Percentiles rank a stretch among this genome's conserved stretches.
Conservation (phyloP, 2,113 vertebrate genomes). For the Syngnathus floridae region DNA sequence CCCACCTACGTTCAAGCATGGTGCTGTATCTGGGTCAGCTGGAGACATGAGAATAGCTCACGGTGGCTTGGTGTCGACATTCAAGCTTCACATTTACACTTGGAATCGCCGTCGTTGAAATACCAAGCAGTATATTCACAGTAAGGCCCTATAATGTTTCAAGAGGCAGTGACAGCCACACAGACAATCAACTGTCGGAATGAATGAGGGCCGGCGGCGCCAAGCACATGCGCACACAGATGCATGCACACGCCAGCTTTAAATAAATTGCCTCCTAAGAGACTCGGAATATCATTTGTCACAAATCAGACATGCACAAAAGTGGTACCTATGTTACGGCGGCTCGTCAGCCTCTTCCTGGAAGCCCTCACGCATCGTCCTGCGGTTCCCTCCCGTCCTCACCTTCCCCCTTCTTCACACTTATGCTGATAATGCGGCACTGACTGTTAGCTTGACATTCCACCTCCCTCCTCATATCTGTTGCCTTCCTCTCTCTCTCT, state of each 20-base stretch:
- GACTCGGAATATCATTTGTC: conserved; percentile 7
- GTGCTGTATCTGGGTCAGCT: conserved; percentile 33
- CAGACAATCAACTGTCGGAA: conserved; percentile 26
- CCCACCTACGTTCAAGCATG: neutral
- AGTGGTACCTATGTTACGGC: conserved; percentile 38
- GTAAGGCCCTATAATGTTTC: neutral
- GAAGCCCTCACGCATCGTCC: conserved; percentile 43
- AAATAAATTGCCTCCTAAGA: conserved; percentile 27
- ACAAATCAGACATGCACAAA: conserved; percentile 17
- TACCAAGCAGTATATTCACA: neutral
- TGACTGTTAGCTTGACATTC: conserved; percentile 73
- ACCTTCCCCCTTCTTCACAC: conserved; percentile 45
- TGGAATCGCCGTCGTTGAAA: neutral
- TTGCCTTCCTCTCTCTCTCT: conserved; percentile 45
- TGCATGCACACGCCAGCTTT: neutral
- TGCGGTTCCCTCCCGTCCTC: conserved; percentile 32
- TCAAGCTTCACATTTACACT: neutral
- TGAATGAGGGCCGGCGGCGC: neutral
- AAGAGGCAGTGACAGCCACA: neutral
- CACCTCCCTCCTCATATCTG: conserved; percentile 58
- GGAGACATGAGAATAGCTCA: conserved; percentile 21
- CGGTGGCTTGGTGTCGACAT: neutral
- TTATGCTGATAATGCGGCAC: conserved; percentile 76
- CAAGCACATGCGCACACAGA: neutral
- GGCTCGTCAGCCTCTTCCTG: conserved; percentile 28